Evolutionary conservation across 2,113 vertebrate genomes (phyloP).

Genomic region (Pomatorhinus ruficollis): DNA sequence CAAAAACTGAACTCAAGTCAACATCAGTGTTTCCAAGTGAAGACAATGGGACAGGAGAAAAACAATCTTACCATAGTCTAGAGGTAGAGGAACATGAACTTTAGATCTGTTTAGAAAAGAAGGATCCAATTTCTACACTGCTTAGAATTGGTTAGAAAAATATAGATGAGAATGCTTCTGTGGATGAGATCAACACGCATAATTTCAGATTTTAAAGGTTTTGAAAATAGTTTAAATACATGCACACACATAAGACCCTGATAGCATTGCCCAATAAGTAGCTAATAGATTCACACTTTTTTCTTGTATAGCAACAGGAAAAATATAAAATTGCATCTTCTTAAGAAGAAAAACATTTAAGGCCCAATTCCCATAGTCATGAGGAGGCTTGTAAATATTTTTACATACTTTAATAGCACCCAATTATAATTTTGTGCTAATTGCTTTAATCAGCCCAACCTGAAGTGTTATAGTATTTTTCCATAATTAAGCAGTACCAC

Average conservation of each 20-base stretch:
- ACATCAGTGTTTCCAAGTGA: neutral
- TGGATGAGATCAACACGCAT: neutral
- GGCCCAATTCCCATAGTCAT: neutral
- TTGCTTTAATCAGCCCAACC: constrained; percentile 66
- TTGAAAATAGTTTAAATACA: neutral
- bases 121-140: neutral
- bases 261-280: neutral
- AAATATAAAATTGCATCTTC: constrained; percentile 22
- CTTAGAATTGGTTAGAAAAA: neutral
- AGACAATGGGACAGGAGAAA: neutral
- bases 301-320: neutral
- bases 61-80: neutral
- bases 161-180: neutral
- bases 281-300: rapidly evolving
- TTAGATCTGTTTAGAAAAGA: neutral
- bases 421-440: constrained; percentile 58
- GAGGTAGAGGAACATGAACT: neutral
- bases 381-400: constrained; percentile 52
- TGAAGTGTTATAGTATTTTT: constrained; percentile 61
- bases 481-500: constrained; percentile 70
- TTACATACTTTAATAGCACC: constrained; percentile 55
- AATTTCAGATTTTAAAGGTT: neutral
- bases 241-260: neutral
- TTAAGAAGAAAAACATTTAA: constrained; percentile 22
- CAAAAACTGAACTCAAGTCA: neutral